Evolutionary conservation across 2,888 invertebrate genomes (phyloP).

Genomic region (Pristionchus exspectatus): DNA sequence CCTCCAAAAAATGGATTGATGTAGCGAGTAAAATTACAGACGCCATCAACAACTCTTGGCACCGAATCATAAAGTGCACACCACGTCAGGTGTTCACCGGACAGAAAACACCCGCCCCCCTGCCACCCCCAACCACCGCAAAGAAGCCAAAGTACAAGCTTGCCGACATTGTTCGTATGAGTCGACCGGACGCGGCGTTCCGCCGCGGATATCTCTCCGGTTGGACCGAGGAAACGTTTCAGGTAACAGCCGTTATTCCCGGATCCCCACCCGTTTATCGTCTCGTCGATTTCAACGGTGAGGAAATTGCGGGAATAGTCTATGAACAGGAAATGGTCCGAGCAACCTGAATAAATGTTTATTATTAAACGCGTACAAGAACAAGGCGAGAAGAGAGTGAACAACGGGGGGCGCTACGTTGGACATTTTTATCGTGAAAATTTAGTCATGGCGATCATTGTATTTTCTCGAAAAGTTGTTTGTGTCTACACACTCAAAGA

Average conservation of each 20-base stretch:
- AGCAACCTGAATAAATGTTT: neutral
- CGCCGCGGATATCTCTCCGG: neutral
- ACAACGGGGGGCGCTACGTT: too few relatives aligned
- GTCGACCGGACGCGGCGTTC: neutral
- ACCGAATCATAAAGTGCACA: neutral
- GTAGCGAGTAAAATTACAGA: neutral
- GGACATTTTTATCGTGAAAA: too few relatives aligned
- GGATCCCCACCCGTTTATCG: conserved; percentile 4
- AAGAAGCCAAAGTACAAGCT: neutral
- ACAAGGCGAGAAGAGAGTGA: neutral
- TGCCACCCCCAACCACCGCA: neutral
- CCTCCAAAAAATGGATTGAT: neutral
- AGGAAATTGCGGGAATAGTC: neutral
- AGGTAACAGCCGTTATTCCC: neutral
- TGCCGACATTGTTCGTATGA: neutral
- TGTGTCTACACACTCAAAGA: too few relatives aligned
- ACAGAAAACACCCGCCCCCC: neutral
- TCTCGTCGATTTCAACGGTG: neutral
- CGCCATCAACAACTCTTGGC: neutral
- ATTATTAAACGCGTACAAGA: neutral
- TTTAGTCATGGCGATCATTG: too few relatives aligned
- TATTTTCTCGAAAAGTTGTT: too few relatives aligned
- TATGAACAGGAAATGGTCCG: conserved; percentile 2
- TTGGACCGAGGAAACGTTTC: neutral
- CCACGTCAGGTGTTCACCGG: neutral